phyloP scores from a whole-genome alignment of 2,797 vertebrate species.

The Coluber constrictor region DNA sequence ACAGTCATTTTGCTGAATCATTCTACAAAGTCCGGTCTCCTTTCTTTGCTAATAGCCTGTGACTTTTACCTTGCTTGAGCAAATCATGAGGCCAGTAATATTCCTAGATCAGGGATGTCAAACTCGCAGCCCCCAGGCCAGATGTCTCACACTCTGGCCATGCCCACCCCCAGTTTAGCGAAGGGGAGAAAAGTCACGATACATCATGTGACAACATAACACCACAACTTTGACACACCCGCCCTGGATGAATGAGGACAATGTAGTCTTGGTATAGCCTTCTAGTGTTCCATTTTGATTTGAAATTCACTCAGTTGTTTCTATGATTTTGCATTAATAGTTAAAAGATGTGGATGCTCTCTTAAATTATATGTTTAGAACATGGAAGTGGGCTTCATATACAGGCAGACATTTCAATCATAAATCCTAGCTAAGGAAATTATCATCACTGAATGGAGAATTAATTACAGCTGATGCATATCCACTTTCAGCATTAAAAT shows the following conservation, averaged over 20 bases:
- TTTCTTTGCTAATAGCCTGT: too few species aligned
- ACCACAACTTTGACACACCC: too few species aligned
- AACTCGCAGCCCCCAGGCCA: rapidly evolving
- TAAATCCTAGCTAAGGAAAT: not conserved
- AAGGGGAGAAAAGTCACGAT: too few species aligned
- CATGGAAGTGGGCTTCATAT: not conserved
- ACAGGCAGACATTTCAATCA: not conserved
- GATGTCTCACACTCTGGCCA: too few species aligned
- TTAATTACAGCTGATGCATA: not conserved
- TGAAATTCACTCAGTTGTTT: not conserved
- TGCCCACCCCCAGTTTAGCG: too few species aligned
- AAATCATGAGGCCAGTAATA: not conserved
- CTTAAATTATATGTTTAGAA: not conserved
- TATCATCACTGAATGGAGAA: not conserved
- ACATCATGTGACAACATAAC: too few species aligned
- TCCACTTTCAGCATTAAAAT: not conserved
- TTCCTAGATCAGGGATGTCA: not conserved
- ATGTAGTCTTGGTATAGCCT: not conserved
- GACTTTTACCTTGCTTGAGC: not conserved
- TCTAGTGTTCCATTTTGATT: not conserved
- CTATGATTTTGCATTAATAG: not conserved
- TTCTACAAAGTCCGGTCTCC: not conserved
- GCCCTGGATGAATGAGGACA: not conserved
- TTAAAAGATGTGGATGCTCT: not conserved
- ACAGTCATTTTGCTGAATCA: not conserved